These are phyloP conservation scores for Clanis bilineata DNA, from an alignment of 2,888 invertebrate species.

Conservation along the genomic window DNA sequence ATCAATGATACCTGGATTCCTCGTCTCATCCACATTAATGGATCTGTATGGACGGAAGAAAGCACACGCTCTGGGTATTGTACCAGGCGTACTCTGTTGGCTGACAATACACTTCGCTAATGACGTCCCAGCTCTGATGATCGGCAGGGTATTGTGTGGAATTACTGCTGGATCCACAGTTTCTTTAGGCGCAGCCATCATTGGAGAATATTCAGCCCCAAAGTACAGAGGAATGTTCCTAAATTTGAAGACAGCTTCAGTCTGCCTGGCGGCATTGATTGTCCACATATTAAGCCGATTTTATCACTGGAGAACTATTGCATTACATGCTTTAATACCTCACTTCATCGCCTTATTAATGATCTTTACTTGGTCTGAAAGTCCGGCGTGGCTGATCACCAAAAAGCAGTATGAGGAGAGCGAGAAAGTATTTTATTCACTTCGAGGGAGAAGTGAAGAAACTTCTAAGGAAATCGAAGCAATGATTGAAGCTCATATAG, in stretches of 20 bases:
- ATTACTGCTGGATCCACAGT: constrained; percentile 30
- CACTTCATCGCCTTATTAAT: constrained; percentile 25
- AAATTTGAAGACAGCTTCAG: constrained; percentile 31
- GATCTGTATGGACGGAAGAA: constrained; percentile 16
- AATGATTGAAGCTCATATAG: constrained; percentile 46
- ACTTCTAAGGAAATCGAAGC: constrained; percentile 47
- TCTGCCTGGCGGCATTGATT: constrained; percentile 27
- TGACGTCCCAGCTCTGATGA: constrained; percentile 31
- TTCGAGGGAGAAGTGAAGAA: constrained; percentile 69
- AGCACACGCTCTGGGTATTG: constrained; percentile 12
- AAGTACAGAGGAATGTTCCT: constrained; percentile 36
- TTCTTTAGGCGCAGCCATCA: constrained; percentile 33
- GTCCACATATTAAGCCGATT: constrained; percentile 35
- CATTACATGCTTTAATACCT: constrained; percentile 32
- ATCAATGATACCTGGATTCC: constrained; percentile 18
- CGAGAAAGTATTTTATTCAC: constrained; percentile 58
- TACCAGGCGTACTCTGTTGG: constrained; percentile 34
- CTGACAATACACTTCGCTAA: constrained; percentile 34
- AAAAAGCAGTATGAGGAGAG: constrained; percentile 29
- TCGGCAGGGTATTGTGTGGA: constrained; percentile 35
- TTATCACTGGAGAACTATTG: constrained; percentile 38
- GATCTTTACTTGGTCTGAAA: constrained; percentile 38
- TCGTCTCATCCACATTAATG: constrained; percentile 15
- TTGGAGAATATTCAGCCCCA: constrained; percentile 40
- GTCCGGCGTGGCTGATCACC: constrained; percentile 35